Evolutionary conservation across 2,888 invertebrate species (phyloP).

Genomic region (Cacoxenus indagator): DNA sequence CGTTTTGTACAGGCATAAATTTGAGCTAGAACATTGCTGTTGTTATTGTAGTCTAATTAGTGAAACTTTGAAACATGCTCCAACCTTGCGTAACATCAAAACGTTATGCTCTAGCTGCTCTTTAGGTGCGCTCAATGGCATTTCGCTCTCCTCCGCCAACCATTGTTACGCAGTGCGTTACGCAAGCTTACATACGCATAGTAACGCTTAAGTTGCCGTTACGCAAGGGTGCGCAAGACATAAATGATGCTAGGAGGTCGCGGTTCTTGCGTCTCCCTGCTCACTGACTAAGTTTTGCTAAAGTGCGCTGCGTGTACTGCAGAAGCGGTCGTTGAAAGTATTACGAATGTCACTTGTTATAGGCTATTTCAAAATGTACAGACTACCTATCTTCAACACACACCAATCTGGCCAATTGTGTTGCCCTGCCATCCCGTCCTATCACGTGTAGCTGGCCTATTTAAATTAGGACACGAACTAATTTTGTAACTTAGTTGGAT

Average conservation of each 20-base stretch:
- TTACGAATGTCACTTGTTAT: neutral
- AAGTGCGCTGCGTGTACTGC: too few species aligned
- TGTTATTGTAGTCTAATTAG: conserved; percentile 53
- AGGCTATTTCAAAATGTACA: neutral
- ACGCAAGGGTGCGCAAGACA: neutral
- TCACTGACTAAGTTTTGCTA: too few species aligned
- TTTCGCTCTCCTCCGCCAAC: neutral
- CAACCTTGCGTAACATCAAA: conserved; percentile 23
- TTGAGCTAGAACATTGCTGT: conserved; percentile 46
- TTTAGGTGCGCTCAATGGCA: neutral
- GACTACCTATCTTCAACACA: too few species aligned
- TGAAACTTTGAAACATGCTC: conserved; percentile 43
- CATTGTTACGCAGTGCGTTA: conserved; percentile 29
- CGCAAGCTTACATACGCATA: conserved; percentile 18
- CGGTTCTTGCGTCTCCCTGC: neutral
- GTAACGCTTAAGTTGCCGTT: conserved; percentile 20
- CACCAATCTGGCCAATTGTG: neutral
- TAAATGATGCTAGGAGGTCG: neutral
- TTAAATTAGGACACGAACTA: conserved; percentile 39
- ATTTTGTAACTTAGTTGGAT: conserved; percentile 63
- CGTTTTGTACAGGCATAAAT: neutral
- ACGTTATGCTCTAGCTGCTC: neutral
- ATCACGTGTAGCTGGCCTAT: neutral
- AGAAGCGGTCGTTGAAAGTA: conserved; percentile 6
- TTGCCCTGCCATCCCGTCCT: neutral